Evolutionary conservation across 2,113 vertebrate genomes (phyloP).

Genomic region (Pangasianodon hypophthalmus): DNA sequence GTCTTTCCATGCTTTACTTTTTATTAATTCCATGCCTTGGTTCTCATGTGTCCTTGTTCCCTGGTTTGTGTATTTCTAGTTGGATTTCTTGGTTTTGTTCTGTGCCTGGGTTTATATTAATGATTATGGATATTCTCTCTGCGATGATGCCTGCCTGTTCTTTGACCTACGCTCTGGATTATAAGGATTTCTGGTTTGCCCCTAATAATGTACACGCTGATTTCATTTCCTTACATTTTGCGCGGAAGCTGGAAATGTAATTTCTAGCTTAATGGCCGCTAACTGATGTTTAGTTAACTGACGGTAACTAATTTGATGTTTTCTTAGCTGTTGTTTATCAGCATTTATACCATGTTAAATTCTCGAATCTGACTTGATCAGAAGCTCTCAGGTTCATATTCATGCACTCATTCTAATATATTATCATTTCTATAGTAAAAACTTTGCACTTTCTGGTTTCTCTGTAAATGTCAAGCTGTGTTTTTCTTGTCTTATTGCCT

Average conservation of each 20-base stretch:
- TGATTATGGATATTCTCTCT: neutral
- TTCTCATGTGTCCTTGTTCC: neutral
- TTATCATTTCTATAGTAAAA: neutral
- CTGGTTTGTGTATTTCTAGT: neutral
- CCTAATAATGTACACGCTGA: neutral
- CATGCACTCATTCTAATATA: neutral
- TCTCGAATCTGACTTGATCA: neutral
- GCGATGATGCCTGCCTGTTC: neutral
- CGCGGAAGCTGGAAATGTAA: neutral
- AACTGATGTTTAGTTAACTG: neutral
- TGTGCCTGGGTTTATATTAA: neutral
- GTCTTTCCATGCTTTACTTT: neutral
- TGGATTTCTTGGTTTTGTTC: neutral
- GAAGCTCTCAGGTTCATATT: too few species aligned
- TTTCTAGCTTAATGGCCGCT: neutral
- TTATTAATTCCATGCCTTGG: neutral
- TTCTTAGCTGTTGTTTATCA: neutral
- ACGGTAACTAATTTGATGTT: neutral
- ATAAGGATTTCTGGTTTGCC: neutral
- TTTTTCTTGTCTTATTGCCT: neutral
- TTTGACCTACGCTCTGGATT: neutral
- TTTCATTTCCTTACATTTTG: neutral
- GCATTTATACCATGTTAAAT: neutral
- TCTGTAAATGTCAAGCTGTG: neutral
- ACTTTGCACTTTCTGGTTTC: neutral